Conservation (phyloP, 2,113 vertebrate species). For the Phalacrocorax pelagicus region DNA sequence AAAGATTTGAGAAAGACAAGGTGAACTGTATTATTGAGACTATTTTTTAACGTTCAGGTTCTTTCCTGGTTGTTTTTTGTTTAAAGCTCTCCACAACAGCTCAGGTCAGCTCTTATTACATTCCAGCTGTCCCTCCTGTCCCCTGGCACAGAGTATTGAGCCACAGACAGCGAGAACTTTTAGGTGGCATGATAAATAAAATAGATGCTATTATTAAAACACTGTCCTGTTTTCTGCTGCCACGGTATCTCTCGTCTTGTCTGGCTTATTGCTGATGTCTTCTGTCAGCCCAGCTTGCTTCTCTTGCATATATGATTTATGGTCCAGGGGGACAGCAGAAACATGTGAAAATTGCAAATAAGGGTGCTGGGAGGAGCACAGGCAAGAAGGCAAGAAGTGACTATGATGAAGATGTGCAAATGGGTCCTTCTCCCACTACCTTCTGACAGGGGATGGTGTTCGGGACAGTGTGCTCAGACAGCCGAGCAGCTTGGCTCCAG, state of each 20-base stretch:
- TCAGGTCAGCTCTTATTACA: conserved; percentile 34
- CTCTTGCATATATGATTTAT: conserved; percentile 11
- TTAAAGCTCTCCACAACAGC: background rate
- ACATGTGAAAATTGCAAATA: conserved; percentile 22
- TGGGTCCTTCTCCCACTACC: background rate
- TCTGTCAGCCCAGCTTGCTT: conserved; percentile 36
- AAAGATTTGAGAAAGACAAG: background rate
- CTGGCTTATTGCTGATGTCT: conserved; percentile 58
- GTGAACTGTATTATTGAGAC: background rate
- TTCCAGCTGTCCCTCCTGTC: conserved; percentile 1
- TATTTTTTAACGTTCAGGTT: background rate
- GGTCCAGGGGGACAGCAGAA: background rate
- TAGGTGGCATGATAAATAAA: conserved; percentile 44
- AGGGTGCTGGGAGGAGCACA: background rate
- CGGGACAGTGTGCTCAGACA: background rate
- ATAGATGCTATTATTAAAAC: conserved; percentile 34
- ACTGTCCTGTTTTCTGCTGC: conserved; percentile 32
- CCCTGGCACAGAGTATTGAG: background rate
- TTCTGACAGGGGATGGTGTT: background rate
- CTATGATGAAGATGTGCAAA: background rate
- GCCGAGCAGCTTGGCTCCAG: accelerated
- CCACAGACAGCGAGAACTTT: background rate
- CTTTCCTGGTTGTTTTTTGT: background rate
- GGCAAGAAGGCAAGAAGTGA: background rate
- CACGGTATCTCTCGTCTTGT: background rate